Evolutionary conservation across 1,140 invertebrate genomes (phyloP).

Genomic region (Goniozus legneri): DNA sequence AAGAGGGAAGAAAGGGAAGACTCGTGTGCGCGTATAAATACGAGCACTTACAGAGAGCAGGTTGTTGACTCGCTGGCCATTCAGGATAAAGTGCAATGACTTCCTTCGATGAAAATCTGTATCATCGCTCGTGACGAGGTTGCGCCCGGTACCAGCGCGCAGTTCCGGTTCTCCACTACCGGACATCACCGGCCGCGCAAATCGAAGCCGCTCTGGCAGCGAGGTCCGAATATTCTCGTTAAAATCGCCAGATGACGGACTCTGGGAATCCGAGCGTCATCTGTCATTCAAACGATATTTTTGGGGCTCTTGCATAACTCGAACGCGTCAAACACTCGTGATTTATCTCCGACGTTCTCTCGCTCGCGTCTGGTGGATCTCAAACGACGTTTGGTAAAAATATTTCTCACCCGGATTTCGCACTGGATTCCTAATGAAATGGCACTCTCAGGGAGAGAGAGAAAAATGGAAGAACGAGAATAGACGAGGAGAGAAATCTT

Average conservation of each 20-base stretch:
- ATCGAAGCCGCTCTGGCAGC: no score
- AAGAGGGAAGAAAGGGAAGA: constrained; percentile 9
- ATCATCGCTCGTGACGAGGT: constrained; percentile 24
- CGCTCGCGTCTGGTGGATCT: constrained; percentile 11
- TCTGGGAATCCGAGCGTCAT: constrained; percentile 33
- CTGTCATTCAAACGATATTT: constrained; percentile 50
- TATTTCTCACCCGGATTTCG: no score
- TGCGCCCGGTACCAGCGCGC: neutral
- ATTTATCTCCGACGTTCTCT: no score
- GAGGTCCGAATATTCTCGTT: no score
- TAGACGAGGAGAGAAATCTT: neutral
- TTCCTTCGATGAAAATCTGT: constrained; percentile 46
- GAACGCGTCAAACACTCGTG: constrained; percentile 12
- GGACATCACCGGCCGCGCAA: neutral
- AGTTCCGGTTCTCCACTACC: constrained; percentile 8
- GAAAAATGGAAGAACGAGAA: no score
- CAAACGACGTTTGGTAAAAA: no score
- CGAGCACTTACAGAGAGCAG: constrained; percentile 21
- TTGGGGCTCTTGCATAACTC: constrained; percentile 40
- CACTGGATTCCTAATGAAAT: no score
- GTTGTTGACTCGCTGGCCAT: constrained; percentile 52
- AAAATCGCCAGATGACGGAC: constrained; percentile 31
- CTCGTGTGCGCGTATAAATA: constrained; percentile 19
- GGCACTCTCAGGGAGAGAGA: no score
- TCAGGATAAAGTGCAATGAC: constrained; percentile 53